Percentiles rank a stretch among this genome's conserved stretches.
phyloP scores from a whole-genome alignment of 2,888 invertebrate genomes.

The Lamproptera curius region DNA sequence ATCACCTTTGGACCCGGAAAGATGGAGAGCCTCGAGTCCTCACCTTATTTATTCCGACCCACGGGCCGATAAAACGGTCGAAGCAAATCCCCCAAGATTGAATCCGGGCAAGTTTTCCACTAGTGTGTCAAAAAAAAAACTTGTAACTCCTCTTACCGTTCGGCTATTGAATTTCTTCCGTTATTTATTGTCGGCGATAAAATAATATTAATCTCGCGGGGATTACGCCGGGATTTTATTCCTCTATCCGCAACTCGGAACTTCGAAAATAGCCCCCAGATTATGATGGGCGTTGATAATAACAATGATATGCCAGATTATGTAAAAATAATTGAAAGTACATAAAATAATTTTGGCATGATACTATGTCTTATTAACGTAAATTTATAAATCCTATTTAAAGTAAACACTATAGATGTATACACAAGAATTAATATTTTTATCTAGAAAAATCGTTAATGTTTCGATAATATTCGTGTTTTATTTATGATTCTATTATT shows the following conservation, averaged over 20 bases:
- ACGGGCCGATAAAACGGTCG: conserved; percentile 45
- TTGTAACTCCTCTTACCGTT: conserved; percentile 62
- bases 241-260: conserved; percentile 61
- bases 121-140: conserved; percentile 74
- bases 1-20: conserved; percentile 23
- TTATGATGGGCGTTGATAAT: conserved; percentile 46
- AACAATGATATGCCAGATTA: conserved; percentile 42
- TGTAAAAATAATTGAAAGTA: not conserved
- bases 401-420: too few species aligned
- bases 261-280: conserved; percentile 60
- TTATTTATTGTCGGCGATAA: conserved; percentile 77
- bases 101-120: conserved; percentile 64
- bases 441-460: too few species aligned
- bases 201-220: conserved; percentile 77
- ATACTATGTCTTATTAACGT: too few species aligned
- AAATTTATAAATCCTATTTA: too few species aligned
- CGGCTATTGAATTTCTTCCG: conserved; percentile 69
- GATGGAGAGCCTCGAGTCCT: conserved; percentile 23
- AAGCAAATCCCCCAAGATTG: conserved; percentile 70
- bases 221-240: conserved; percentile 71
- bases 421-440: too few species aligned
- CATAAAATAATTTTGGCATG: too few species aligned
- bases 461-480: too few species aligned
- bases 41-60: conserved; percentile 27
- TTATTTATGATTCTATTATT: too few species aligned